phyloP scores from a whole-genome alignment of 2,888 invertebrate genomes.

The Branchipolynoe longqiensis region DNA sequence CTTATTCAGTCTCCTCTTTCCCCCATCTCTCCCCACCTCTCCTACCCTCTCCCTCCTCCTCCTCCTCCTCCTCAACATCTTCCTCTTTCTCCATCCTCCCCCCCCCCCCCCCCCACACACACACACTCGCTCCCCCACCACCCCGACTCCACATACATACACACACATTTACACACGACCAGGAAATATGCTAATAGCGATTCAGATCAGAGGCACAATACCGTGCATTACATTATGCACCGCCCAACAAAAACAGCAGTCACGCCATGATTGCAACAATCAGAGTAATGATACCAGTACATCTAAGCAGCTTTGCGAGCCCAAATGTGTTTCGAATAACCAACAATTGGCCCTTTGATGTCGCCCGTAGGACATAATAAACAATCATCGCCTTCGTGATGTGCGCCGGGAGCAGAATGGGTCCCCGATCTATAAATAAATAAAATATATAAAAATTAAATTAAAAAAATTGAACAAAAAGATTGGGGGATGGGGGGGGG shows the following conservation, averaged over 20 bases:
- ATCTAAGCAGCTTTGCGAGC: neutral
- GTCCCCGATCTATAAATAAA: too few species aligned
- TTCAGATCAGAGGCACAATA: slow-evolving; percentile 1
- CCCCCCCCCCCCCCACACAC: neutral
- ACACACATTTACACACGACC: neutral
- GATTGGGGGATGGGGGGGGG: too few species aligned
- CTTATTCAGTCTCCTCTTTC: neutral
- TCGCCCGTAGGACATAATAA: neutral
- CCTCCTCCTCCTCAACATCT: neutral
- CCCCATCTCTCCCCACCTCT: neutral
- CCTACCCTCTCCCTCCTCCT: neutral
- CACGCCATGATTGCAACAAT: neutral
- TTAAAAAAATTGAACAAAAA: too few species aligned
- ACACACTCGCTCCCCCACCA: too few species aligned
- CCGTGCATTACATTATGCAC: slow-evolving; percentile 16
- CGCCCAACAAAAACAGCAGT: slow-evolving; percentile 9
- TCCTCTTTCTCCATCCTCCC: neutral
- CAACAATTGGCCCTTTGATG: slow-evolving; percentile 12
- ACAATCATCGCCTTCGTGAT: slow-evolving; percentile 18
- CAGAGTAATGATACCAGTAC: slow-evolving; percentile 35
- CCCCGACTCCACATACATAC: neutral
- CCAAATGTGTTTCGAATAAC: slow-evolving; percentile 8
- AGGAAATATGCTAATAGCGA: too few species aligned
- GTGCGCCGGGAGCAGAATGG: too few species aligned
- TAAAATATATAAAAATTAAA: too few species aligned